A percentile compares a stretch with the other conserved stretches of the same genome.
Conservation (phyloP, 1,140 invertebrate genomes). For the Cydia strobilella region DNA sequence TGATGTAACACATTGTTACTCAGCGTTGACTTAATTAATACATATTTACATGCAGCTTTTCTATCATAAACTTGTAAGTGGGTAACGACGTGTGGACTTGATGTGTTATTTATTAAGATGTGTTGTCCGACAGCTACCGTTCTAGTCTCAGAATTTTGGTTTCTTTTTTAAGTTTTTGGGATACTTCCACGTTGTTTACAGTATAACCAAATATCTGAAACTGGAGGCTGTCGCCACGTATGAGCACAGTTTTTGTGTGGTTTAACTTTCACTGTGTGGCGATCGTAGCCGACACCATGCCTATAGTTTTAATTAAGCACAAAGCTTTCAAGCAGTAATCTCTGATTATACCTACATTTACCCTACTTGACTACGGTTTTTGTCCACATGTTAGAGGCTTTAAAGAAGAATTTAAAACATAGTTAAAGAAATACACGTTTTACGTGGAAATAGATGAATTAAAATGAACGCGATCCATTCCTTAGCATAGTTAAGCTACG, state of each 20-base stretch:
- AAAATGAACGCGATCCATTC: too few relatives aligned
- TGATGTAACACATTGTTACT: not conserved
- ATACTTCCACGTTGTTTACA: not conserved
- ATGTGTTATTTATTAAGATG: not conserved
- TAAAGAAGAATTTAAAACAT: too few relatives aligned
- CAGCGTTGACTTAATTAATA: not conserved
- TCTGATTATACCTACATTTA: too few relatives aligned
- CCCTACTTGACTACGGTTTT: too few relatives aligned
- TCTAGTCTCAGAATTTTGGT: not conserved
- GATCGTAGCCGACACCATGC: not conserved
- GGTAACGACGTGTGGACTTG: not conserved
- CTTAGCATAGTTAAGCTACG: too few relatives aligned
- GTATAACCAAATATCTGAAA: not conserved
- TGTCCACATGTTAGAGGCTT: too few relatives aligned
- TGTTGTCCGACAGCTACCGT: not conserved
- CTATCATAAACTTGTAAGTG: constrained; percentile 66
- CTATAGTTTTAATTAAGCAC: not conserved
- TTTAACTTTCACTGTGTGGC: not conserved
- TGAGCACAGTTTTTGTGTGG: constrained; percentile 18
- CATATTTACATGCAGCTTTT: constrained; percentile 67
- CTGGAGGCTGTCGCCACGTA: not conserved
- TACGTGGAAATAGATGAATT: too few relatives aligned
- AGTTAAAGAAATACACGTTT: too few relatives aligned
- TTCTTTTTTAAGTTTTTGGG: not conserved
- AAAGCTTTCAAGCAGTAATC: too few relatives aligned